A percentile compares a stretch with the other conserved stretches of the same genome.
phyloP scores from a whole-genome alignment of 37 sponge, comb jelly and placozoan genomes.

The Hormiphora californensis region DNA sequence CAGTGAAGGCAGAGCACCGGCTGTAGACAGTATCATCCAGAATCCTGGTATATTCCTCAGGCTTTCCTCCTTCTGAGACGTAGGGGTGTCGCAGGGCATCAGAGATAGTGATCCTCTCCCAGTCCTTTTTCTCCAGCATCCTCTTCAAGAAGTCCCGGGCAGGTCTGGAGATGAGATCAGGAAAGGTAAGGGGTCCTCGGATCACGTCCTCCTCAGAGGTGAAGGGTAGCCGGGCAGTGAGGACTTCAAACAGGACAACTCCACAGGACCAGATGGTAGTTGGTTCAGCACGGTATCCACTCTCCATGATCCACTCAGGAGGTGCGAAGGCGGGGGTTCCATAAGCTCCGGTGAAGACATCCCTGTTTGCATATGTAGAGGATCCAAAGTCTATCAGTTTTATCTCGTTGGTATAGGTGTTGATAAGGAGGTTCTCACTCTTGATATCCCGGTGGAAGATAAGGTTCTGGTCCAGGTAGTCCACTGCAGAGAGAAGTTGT shows the following conservation, averaged over 20 bases:
- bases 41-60: background rate
- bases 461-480: slow-evolving; percentile 38
- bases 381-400: slow-evolving; percentile 48
- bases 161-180: slow-evolving; percentile 34
- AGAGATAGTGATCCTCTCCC: background rate
- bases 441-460: slow-evolving; percentile 55
- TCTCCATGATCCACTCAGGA: slow-evolving; percentile 20
- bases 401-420: slow-evolving; percentile 15
- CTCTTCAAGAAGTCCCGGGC: slow-evolving; percentile 5
- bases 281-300: slow-evolving; percentile 26
- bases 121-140: slow-evolving; percentile 35
- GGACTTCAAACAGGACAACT: slow-evolving; percentile 44
- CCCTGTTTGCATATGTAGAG: slow-evolving; percentile 45
- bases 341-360: background rate
- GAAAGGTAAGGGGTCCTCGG: slow-evolving; percentile 22
- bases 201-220: slow-evolving; percentile 19
- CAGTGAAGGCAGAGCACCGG: slow-evolving; percentile 15
- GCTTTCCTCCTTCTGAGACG: background rate
- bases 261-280: slow-evolving; percentile 51
- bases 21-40: slow-evolving; percentile 32
- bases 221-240: slow-evolving; percentile 18
- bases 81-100: slow-evolving; percentile 37
- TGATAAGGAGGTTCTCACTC: slow-evolving; percentile 44
- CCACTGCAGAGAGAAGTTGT: slow-evolving; percentile 3
- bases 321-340: slow-evolving; percentile 51